Percentiles rank a stretch among this genome's conserved stretches.
phyloP scores from a whole-genome alignment of 2,888 invertebrate species.

The Dryobotodes eremita region DNA sequence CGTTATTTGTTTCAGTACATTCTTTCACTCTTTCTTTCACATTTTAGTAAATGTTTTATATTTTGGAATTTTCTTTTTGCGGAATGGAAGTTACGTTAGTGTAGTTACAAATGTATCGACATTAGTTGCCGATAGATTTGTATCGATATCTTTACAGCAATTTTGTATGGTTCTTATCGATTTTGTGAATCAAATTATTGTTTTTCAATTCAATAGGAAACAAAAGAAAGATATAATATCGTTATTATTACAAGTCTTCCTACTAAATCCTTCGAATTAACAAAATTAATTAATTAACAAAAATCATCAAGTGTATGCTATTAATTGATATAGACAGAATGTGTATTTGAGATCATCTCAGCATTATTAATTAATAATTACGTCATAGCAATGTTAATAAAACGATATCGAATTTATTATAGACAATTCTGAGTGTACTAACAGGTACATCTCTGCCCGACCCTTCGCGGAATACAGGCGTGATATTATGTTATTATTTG shows the following conservation, averaged over 20 bases:
- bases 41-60: conserved; percentile 12
- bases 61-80: conserved; percentile 45
- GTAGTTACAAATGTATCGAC: conserved; percentile 2
- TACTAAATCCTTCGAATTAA: background rate
- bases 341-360: conserved; percentile 21
- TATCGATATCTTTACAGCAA: conserved; percentile 2
- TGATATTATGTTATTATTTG: background rate
- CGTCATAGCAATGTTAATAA: conserved; percentile 13
- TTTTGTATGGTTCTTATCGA: background rate
- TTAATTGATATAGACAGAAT: background rate
- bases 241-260: background rate
- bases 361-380: conserved; percentile 1
- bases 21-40: conserved; percentile 18
- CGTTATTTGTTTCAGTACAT: conserved; percentile 33
- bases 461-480: background rate
- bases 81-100: conserved; percentile 63
- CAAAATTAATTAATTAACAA: background rate
- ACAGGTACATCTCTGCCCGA: background rate
- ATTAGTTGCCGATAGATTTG: background rate
- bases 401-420: background rate
- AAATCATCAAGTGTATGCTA: background rate
- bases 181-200: conserved; percentile 2
- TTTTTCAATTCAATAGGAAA: background rate
- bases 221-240: background rate
- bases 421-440: background rate